phyloP scores from a whole-genome alignment of 2,888 invertebrate genomes.

The Cryptocheilus praepositus region DNA sequence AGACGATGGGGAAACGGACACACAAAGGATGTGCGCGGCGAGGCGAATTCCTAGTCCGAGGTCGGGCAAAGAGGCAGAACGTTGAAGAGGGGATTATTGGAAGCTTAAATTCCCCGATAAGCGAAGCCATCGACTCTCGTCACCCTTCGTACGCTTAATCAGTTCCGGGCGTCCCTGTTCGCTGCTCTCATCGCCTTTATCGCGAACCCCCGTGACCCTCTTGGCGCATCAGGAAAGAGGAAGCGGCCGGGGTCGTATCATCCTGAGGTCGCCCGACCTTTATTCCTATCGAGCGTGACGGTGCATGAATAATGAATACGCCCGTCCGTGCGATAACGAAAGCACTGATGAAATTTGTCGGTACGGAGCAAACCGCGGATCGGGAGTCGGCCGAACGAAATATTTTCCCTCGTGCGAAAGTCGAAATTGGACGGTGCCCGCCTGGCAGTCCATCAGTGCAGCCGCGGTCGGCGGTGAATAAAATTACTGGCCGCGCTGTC shows the following conservation, averaged over 20 bases:
- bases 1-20: too few relatives aligned
- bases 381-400: too few relatives aligned
- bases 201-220: slow-evolving; percentile 1
- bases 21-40: too few relatives aligned
- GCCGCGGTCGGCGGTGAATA: too few relatives aligned
- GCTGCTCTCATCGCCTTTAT: not conserved
- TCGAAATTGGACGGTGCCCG: too few relatives aligned
- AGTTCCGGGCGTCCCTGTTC: slow-evolving; percentile 3
- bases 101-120: not conserved
- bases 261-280: not conserved
- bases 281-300: not conserved
- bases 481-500: too few relatives aligned
- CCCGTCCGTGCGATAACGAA: too few relatives aligned
- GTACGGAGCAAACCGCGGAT: too few relatives aligned
- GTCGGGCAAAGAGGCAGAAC: not conserved
- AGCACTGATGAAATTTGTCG: too few relatives aligned
- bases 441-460: too few relatives aligned
- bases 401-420: too few relatives aligned
- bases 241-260: not conserved
- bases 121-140: not conserved
- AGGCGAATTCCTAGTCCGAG: too few relatives aligned
- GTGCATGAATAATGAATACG: slow-evolving; percentile 1
- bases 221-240: slow-evolving; percentile 9
- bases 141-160: slow-evolving; percentile 21
- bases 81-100: not conserved